Evolutionary conservation across 2,797 vertebrate species (phyloP).

Genomic region (Hydrocynus forskahlii): DNA sequence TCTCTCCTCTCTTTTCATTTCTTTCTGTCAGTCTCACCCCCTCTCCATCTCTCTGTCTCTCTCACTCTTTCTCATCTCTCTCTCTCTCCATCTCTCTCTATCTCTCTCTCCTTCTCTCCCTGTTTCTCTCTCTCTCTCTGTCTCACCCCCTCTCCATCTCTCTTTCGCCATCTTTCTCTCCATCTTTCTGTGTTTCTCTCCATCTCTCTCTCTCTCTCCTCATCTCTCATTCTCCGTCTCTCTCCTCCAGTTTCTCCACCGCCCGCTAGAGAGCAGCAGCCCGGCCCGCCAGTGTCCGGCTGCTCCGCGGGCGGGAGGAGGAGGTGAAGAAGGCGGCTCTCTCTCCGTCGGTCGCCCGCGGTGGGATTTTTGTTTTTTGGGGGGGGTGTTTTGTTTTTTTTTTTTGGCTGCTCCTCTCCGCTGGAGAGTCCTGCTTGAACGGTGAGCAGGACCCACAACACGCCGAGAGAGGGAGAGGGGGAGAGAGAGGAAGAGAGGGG

Average conservation of each 20-base stretch:
- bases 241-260: background rate
- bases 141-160: too few relatives aligned
- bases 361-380: slow-evolving; percentile 22
- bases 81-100: too few relatives aligned
- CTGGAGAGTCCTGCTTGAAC: slow-evolving; percentile 76
- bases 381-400: slow-evolving; percentile 62
- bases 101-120: too few relatives aligned
- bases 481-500: background rate
- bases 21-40: rapidly evolving
- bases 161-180: too few relatives aligned
- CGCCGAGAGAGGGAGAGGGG: slow-evolving; percentile 56
- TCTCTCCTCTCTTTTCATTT: too few relatives aligned
- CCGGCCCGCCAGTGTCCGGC: slow-evolving; percentile 60
- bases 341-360: slow-evolving; percentile 41
- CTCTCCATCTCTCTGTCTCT: too few relatives aligned
- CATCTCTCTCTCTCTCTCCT: too few relatives aligned
- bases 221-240: too few relatives aligned
- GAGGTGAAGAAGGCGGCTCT: slow-evolving; percentile 69
- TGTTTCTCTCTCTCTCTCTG: too few relatives aligned
- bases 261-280: slow-evolving; percentile 69
- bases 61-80: too few relatives aligned
- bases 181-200: too few relatives aligned
- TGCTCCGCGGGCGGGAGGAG: slow-evolving; percentile 44
- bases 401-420: slow-evolving; percentile 50
- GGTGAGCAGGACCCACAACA: slow-evolving; percentile 73